These are phyloP conservation scores for Beroe ovata DNA, from an alignment of 37 sponge, comb jelly and placozoan species.

Conservation along the genomic window DNA sequence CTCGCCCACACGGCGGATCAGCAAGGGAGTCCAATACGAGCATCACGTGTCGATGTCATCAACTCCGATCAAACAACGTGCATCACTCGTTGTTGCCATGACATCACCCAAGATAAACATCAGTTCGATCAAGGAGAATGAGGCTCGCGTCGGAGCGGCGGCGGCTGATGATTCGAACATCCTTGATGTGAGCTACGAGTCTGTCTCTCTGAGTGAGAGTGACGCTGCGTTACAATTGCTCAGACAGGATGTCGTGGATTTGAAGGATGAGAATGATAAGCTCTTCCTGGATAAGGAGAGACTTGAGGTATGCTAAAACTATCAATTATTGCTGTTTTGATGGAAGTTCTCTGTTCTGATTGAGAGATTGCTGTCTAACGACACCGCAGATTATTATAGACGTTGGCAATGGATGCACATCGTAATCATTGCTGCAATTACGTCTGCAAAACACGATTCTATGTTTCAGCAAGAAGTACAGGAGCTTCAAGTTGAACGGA, in stretches of 20 bases:
- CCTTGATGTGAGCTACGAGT: conserved; percentile 49
- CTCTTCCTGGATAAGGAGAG: conserved; percentile 47
- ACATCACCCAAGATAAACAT: background rate
- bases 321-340: no score
- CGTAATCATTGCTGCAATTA: no score
- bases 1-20: conserved; percentile 26
- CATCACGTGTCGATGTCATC: conserved; percentile 39
- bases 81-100: background rate
- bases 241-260: conserved; percentile 3
- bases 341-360: no score
- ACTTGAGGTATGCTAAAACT: no score
- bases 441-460: no score
- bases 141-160: background rate
- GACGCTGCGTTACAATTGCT: conserved; percentile 3
- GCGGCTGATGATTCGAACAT: background rate
- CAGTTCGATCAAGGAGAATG: conserved; percentile 8
- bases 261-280: conserved; percentile 37
- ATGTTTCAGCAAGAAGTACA: conserved; percentile 29
- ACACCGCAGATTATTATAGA: no score
- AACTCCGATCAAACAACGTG: conserved; percentile 29
- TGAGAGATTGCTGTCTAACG: no score
- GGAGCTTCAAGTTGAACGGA: conserved; percentile 42
- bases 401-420: no score
- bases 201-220: conserved; percentile 48
- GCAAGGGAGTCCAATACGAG: conserved; percentile 48